A percentile compares a stretch with the other conserved stretches of the same genome.
These are phyloP conservation scores for Apoderus coryli DNA, from an alignment of 2,888 invertebrate species.

Conservation along the genomic window DNA sequence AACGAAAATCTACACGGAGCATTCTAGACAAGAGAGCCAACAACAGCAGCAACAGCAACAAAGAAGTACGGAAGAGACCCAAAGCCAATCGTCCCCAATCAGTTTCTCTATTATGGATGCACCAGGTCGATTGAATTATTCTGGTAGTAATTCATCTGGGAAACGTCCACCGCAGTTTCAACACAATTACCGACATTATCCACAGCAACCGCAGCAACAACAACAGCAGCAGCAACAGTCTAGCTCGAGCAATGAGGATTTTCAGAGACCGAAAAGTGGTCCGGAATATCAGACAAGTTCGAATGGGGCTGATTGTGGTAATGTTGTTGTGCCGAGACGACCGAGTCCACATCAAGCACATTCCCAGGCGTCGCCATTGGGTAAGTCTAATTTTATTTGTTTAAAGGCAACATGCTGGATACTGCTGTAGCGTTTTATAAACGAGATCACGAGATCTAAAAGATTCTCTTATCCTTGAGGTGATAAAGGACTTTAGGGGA, in stretches of 20 bases:
- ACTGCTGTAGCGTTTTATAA: too few relatives aligned
- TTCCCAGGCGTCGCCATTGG: slow-evolving; percentile 55
- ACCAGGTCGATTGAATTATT: slow-evolving; percentile 46
- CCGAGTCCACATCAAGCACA: slow-evolving; percentile 54
- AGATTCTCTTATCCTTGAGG: too few relatives aligned
- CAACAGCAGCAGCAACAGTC: slow-evolving; percentile 47
- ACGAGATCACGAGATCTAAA: too few relatives aligned
- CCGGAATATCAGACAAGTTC: slow-evolving; percentile 30
- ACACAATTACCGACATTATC: slow-evolving; percentile 40
- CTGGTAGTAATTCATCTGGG: slow-evolving; percentile 38
- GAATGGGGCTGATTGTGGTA: slow-evolving; percentile 42
- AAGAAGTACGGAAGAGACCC: slow-evolving; percentile 34
- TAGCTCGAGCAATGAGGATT: slow-evolving; percentile 35
- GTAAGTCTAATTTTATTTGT: too few relatives aligned
- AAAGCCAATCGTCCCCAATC: slow-evolving; percentile 54
- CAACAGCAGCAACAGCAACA: slow-evolving; percentile 18
- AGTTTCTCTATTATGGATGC: slow-evolving; percentile 65
- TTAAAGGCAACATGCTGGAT: too few relatives aligned
- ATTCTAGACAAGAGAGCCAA: slow-evolving; percentile 25
- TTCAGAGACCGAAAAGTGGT: slow-evolving; percentile 37
- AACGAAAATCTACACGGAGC: slow-evolving; percentile 62
- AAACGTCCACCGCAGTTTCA: slow-evolving; percentile 38
- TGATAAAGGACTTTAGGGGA: too few relatives aligned
- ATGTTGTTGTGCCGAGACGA: slow-evolving; percentile 48
- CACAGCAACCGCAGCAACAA: slow-evolving; percentile 36